Conservation (phyloP, 2,113 vertebrate genomes). For the Neogobius melanostomus region DNA sequence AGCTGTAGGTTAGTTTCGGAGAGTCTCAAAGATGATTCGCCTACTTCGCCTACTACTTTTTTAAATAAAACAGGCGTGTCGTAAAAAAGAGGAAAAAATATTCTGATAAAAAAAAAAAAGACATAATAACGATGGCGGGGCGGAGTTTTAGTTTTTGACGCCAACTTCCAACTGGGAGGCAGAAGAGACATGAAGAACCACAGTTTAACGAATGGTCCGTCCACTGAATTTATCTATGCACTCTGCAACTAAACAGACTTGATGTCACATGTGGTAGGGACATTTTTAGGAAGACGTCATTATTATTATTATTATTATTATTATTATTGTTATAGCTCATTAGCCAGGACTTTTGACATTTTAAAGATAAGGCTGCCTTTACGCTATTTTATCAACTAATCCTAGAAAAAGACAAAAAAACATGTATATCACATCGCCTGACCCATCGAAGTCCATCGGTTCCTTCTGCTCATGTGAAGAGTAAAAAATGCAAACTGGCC, state of each 20-base stretch:
- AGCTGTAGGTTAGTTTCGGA: slow-evolving; percentile 56
- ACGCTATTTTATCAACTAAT: slow-evolving; percentile 34
- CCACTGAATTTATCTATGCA: slow-evolving; percentile 69
- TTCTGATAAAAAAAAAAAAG: slow-evolving; percentile 1
- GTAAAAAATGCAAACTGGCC: slow-evolving; percentile 3
- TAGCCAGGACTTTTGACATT: slow-evolving; percentile 24
- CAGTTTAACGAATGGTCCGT: slow-evolving; percentile 39
- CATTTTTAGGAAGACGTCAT: slow-evolving; percentile 46
- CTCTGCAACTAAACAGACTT: slow-evolving; percentile 57
- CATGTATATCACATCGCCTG: background rate
- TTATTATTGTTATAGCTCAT: slow-evolving; percentile 30
- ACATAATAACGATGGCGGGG: slow-evolving; percentile 31
- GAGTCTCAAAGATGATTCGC: slow-evolving; percentile 44
- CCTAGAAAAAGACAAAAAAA: slow-evolving; percentile 30
- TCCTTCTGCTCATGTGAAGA: background rate
- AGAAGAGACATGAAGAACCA: slow-evolving; percentile 35
- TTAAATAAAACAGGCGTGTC: slow-evolving; percentile 11
- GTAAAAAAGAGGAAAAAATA: slow-evolving; percentile 4
- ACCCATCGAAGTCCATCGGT: slow-evolving; percentile 9
- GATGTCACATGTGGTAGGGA: slow-evolving; percentile 61
- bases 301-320: slow-evolving; percentile 48
- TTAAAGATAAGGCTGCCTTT: slow-evolving; percentile 29
- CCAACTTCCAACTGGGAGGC: slow-evolving; percentile 46
- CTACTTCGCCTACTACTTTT: slow-evolving; percentile 50
- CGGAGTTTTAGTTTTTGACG: slow-evolving; percentile 51